Evolutionary conservation across 1,140 invertebrate species (phyloP).

Genomic region (Bacillus rossius): DNA sequence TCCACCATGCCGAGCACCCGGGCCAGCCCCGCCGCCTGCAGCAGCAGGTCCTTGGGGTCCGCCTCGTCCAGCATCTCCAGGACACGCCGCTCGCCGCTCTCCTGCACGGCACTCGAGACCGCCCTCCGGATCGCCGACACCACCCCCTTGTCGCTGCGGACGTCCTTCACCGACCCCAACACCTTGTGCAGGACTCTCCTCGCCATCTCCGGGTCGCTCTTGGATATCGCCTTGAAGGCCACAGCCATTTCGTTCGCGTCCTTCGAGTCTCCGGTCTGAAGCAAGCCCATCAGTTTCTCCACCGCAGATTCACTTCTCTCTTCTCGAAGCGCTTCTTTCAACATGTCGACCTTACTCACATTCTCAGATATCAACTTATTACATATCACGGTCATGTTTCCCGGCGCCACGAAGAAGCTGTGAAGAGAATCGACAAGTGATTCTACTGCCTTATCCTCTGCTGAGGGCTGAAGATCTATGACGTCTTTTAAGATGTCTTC

Average conservation of each 20-base stretch:
- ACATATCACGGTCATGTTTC: background rate
- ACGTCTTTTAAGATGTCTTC: background rate
- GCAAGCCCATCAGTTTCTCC: constrained; percentile 1
- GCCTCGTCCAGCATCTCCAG: constrained; percentile 43
- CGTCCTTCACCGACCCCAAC: constrained; percentile 48
- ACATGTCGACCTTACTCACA: constrained; percentile 5
- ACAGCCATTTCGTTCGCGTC: constrained; percentile 42
- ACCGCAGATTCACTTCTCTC: background rate
- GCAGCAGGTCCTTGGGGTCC: constrained; percentile 48
- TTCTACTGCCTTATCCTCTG: background rate
- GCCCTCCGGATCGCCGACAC: constrained; percentile 55
- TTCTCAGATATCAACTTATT: background rate
- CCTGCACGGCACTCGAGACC: constrained; percentile 53
- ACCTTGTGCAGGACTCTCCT: constrained; percentile 49
- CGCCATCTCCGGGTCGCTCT: constrained; percentile 48
- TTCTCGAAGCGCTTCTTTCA: background rate
- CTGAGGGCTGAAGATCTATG: background rate
- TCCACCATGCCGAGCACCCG: constrained; percentile 59
- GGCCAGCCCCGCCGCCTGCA: constrained; percentile 64
- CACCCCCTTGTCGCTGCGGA: constrained; percentile 54
- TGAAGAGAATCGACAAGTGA: background rate
- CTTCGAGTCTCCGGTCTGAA: background rate
- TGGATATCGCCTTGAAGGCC: constrained; percentile 53
- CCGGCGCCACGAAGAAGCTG: background rate
- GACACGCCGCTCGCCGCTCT: constrained; percentile 50